phyloP scores from a whole-genome alignment of 2,113 vertebrate species.

The Castor canadensis region DNA sequence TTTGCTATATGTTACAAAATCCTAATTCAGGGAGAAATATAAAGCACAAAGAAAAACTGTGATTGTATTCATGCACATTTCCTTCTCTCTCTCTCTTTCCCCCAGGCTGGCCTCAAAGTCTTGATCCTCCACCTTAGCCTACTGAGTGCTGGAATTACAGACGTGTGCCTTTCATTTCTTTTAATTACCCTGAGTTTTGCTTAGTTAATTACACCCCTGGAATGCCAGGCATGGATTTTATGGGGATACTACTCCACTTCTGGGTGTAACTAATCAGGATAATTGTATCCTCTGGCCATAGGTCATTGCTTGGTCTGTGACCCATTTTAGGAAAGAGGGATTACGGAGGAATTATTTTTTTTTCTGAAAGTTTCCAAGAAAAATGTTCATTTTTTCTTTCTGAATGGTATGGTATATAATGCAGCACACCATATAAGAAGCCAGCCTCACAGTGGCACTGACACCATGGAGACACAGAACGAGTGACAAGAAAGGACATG shows the following conservation, averaged over 20 bases:
- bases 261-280: neutral
- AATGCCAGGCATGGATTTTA: neutral
- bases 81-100: no score
- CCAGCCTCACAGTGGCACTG: neutral
- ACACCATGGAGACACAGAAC: neutral
- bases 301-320: neutral
- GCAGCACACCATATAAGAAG: neutral
- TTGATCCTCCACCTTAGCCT: no score
- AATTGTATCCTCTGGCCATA: neutral
- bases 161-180: neutral
- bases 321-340: neutral
- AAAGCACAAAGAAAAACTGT: slow-evolving; percentile 1
- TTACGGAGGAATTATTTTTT: neutral
- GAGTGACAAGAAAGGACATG: neutral
- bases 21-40: neutral
- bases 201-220: neutral
- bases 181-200: neutral
- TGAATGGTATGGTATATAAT: neutral
- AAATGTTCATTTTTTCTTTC: slow-evolving; percentile 13
- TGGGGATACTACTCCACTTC: neutral
- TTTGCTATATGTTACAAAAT: slow-evolving; percentile 24
- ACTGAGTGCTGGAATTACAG: no score
- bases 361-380: neutral
- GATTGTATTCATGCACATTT: neutral
- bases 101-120: no score